A percentile compares a stretch with the other conserved stretches of the same genome.
Conservation (phyloP, 2,797 vertebrate species). For the Acestrorhynchus altus region DNA sequence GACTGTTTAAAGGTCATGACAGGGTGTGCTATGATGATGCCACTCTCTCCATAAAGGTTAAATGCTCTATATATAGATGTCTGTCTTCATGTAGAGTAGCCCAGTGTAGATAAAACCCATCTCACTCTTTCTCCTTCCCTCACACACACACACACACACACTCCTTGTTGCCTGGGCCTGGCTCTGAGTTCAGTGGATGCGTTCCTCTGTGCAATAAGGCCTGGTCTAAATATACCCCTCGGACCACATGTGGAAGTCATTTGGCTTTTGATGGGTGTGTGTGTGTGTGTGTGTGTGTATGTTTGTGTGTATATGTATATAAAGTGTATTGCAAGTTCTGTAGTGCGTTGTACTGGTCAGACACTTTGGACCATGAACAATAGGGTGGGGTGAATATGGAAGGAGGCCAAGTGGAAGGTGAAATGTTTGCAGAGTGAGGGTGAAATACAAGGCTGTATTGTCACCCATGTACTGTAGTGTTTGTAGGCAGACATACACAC, state of each 20-base stretch:
- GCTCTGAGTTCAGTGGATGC: conserved; percentile 9
- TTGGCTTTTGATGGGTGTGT: conserved; percentile 23
- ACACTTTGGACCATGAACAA: conserved; percentile 71
- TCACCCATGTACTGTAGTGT: conserved; percentile 44
- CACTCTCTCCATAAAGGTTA: not conserved
- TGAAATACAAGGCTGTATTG: conserved; percentile 67
- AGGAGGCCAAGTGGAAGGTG: conserved; percentile 73
- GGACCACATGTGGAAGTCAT: conserved; percentile 61
- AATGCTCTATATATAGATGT: not conserved
- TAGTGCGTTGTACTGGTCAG: conserved; percentile 61
- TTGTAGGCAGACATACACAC: conserved; percentile 10
- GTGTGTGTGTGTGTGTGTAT: conserved; percentile 40
- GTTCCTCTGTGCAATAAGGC: conserved; percentile 50
- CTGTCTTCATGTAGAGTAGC: not conserved
- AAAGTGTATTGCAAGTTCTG: conserved; percentile 56
- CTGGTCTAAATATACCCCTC: conserved; percentile 57
- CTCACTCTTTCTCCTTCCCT: not conserved
- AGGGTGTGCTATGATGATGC: not conserved
- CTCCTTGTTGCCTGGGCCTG: not conserved
- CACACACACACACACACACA: conserved; percentile 26
- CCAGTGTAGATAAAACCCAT: not conserved
- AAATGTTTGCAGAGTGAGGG: conserved; percentile 67
- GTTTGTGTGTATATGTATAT: conserved; percentile 14
- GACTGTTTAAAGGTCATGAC: not conserved
- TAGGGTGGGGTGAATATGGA: conserved; percentile 66